Evolutionary conservation across 1,140 invertebrate species (phyloP).

Genomic region (Bombus affinis): DNA sequence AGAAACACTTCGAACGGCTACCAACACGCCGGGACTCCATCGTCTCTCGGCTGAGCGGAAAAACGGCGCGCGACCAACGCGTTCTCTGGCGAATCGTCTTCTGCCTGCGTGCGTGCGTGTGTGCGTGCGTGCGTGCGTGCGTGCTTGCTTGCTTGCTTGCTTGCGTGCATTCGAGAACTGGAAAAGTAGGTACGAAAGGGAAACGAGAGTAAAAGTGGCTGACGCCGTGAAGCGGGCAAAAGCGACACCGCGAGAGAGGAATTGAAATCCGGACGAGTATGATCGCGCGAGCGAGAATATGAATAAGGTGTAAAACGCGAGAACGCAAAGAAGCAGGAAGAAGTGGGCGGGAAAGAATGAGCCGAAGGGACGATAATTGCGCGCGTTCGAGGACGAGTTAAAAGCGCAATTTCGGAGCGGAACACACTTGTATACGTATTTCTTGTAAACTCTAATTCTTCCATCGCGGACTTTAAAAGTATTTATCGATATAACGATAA

Average conservation of each 20-base stretch:
- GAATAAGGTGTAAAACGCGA: slow-evolving; percentile 17
- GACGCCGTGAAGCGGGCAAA: no score
- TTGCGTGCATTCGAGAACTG: slow-evolving; percentile 15
- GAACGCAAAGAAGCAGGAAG: slow-evolving; percentile 46
- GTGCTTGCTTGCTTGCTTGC: slow-evolving; percentile 17
- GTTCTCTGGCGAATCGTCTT: slow-evolving; percentile 49
- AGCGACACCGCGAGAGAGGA: background rate
- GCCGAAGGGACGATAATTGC: slow-evolving; percentile 46
- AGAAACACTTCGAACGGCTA: background rate
- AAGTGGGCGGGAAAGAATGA: slow-evolving; percentile 24
- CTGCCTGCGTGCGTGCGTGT: slow-evolving; percentile 1
- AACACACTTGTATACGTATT: slow-evolving; percentile 83
- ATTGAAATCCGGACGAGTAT: background rate
- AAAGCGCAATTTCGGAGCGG: slow-evolving; percentile 64
- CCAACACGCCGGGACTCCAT: background rate
- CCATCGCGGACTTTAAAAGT: slow-evolving; percentile 83
- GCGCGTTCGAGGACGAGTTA: slow-evolving; percentile 61
- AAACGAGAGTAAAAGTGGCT: no score
- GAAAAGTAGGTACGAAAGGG: slow-evolving; percentile 30
- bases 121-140: background rate
- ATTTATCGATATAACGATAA: slow-evolving; percentile 83
- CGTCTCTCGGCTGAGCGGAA: background rate
- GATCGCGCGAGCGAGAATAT: slow-evolving; percentile 14
- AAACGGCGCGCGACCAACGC: background rate
- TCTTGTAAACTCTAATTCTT: slow-evolving; percentile 83